These are phyloP conservation scores for Pteropus alecto DNA, from an alignment of 2,113 vertebrate species.

Conservation along the genomic window DNA sequence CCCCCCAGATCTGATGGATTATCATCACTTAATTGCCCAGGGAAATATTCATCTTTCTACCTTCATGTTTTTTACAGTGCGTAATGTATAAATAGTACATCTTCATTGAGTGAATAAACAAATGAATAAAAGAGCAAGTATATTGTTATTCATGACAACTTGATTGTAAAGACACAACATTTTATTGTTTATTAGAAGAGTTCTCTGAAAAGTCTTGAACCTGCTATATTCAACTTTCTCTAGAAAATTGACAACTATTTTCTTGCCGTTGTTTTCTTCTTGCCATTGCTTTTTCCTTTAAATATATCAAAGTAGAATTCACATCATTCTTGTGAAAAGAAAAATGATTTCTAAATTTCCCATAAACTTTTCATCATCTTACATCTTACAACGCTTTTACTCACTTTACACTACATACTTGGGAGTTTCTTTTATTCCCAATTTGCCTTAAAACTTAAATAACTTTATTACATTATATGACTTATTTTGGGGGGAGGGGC, in stretches of 20 bases:
- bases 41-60: neutral
- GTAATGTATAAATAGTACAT: neutral
- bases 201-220: neutral
- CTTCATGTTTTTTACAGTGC: neutral
- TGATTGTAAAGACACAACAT: neutral
- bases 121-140: neutral
- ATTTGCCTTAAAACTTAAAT: neutral
- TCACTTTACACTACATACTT: neutral
- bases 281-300: neutral
- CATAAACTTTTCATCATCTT: neutral
- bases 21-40: neutral
- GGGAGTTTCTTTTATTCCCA: neutral
- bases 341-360: neutral
- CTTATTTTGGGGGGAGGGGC: neutral
- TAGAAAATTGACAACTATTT: neutral
- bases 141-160: neutral
- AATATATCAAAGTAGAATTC: neutral
- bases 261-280: neutral
- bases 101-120: neutral
- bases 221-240: neutral
- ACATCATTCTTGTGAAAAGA: neutral
- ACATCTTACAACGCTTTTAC: neutral
- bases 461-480: neutral
- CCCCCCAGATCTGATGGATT: neutral
- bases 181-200: neutral